Evolutionary conservation across 2,797 vertebrate species (phyloP).

Genomic region (Sibirionetta formosa): DNA sequence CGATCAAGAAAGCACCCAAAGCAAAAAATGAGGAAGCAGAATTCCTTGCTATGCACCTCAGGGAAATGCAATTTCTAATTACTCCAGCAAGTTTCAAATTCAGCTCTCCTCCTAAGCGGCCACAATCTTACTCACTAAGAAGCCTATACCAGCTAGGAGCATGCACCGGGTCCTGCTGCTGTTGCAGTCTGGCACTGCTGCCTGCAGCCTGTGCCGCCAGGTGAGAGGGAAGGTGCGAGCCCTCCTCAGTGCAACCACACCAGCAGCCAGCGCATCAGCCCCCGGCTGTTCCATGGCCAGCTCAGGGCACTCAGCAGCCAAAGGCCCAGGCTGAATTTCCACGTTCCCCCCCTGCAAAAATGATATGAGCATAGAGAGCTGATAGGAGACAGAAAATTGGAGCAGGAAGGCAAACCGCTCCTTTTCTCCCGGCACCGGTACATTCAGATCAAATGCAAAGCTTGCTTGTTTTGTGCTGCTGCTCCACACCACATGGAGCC

Average conservation of each 20-base stretch:
- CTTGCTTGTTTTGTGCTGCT: neutral
- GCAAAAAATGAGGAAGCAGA: neutral
- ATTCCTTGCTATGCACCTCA: neutral
- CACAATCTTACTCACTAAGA: neutral
- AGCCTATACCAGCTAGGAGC: neutral
- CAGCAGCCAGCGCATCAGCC: neutral
- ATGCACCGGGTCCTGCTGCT: neutral
- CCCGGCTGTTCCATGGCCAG: neutral
- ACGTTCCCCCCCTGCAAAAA: rapidly evolving
- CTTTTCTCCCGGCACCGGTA: neutral
- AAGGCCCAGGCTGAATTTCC: neutral
- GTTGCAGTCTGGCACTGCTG: neutral
- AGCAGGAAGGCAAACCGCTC: neutral
- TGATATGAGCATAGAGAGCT: rapidly evolving
- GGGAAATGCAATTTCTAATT: neutral
- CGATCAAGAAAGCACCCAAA: neutral
- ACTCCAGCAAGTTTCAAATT: conserved; percentile 3
- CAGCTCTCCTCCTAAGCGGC: neutral
- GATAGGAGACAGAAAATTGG: rapidly evolving
- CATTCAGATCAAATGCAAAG: neutral
- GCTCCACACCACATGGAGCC: rapidly evolving
- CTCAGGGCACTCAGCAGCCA: neutral
- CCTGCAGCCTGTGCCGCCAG: neutral
- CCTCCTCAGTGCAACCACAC: rapidly evolving
- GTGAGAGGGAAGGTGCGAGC: neutral